Base-by-base conservation (phyloP, 2,888 invertebrate genomes). In the Cremastinae sp. region DNA sequence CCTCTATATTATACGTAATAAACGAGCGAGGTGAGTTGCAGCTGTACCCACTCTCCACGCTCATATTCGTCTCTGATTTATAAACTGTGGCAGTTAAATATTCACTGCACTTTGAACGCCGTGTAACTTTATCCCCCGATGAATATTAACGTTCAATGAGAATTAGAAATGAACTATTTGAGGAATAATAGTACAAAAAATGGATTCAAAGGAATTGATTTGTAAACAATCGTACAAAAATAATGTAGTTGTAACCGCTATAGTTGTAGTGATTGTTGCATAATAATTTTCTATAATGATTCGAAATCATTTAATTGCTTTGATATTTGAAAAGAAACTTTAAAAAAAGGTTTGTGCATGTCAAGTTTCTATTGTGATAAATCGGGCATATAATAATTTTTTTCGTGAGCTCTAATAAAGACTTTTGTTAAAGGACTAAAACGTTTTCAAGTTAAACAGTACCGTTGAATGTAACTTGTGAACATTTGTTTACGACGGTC, bases 41-140 rank as follows among this genome's bases (percentile, higher is more conserved):
- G 61, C 62, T 68, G 28, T 61, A 62, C 45, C 62, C 56, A 56
- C 49, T 62, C 49, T 62, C 49, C 62, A 14, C 43, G 56, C 12
- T 74, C 68, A 69, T 68, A 39, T 62, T 5, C 62, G 56, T 69
- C 56, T 68, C 37, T 61, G 61, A 74, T 62, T 62, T 56, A 68
- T 74, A 49, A 20, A 62, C 55, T 59, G 56, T 39, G 43, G 28
- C 61, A 45, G 41, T 49, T 45, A 65, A 58, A 20, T 68, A 58
- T 47, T 39, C 16, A 61, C 51, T 43, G 10, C 35, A 59, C 51
- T 28, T 2, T 5, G 5, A 28, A 28, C 28, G 2, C 5, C 18
- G 28, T 69, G 41, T 51, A 69, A 69, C 28, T 59, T 69, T 69
- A 53, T 28, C 43, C 41, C 35, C 59, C 18, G 53, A 65, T 53